A percentile compares a stretch with the other conserved stretches of the same genome.
These are phyloP conservation scores for Aphelenchoides fujianensis DNA, from an alignment of 1,140 invertebrate species.

Conservation along the genomic window DNA sequence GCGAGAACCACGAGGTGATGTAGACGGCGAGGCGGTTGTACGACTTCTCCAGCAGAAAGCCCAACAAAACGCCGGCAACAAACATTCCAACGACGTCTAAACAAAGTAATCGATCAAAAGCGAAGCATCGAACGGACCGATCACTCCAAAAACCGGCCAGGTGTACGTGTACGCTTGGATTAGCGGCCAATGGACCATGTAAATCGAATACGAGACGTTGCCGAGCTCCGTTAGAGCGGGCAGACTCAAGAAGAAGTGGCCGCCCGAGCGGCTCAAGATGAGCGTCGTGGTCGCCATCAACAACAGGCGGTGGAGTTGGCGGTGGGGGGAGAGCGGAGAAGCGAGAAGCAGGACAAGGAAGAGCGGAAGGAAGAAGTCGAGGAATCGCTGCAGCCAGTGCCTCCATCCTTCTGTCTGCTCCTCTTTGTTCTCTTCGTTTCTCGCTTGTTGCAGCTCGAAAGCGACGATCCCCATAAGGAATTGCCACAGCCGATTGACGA, in stretches of 20 bases:
- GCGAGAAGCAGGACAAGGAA: neutral
- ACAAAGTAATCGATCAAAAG: neutral
- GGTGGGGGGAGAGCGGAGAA: neutral
- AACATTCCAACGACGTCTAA: neutral
- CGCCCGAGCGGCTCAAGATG: too few species aligned
- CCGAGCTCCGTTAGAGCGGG: neutral
- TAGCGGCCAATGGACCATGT: neutral
- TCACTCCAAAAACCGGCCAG: neutral
- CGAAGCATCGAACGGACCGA: neutral
- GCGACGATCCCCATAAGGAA: neutral
- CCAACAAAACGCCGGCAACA: too few species aligned
- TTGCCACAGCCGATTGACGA: neutral
- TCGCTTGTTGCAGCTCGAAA: neutral
- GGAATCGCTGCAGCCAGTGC: neutral
- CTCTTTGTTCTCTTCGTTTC: neutral
- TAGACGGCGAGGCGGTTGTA: neutral
- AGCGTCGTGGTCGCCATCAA: too few species aligned
- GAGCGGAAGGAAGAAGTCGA: neutral
- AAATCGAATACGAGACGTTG: neutral
- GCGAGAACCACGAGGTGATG: too few species aligned
- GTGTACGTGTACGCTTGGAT: neutral
- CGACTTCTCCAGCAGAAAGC: too few species aligned
- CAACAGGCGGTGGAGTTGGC: neutral
- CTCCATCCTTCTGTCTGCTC: neutral
- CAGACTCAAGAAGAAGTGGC: neutral